Evolutionary conservation across 2,113 vertebrate genomes (phyloP).

Genomic region (Ellobius talpinus): DNA sequence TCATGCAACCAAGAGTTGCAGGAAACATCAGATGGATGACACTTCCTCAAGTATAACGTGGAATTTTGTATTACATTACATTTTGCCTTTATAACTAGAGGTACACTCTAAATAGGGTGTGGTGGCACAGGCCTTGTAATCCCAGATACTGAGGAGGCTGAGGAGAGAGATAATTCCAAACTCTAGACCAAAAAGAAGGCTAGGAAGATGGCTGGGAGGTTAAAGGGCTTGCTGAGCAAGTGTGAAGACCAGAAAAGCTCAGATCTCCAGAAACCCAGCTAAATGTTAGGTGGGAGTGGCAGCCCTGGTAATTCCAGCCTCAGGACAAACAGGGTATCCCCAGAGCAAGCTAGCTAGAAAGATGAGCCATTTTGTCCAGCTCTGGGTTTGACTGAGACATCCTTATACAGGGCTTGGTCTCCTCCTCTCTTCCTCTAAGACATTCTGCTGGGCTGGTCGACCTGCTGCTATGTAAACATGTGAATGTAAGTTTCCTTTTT

Average conservation of each 20-base stretch:
- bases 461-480: neutral
- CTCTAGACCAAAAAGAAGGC: neutral
- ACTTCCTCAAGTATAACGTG: neutral
- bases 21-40: neutral
- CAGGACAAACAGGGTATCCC: neutral
- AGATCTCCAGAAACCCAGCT: neutral
- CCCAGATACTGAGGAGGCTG: neutral
- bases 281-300: neutral
- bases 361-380: too few relatives aligned
- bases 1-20: neutral
- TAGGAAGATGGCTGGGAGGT: neutral
- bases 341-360: neutral
- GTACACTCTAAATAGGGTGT: neutral
- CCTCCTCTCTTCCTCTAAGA: neutral
- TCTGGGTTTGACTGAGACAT: neutral
- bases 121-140: neutral
- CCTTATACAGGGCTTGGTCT: neutral
- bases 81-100: neutral
- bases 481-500: neutral
- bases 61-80: neutral
- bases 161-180: neutral
- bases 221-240: neutral
- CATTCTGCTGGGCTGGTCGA: neutral
- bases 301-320: neutral
- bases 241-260: neutral